Base-by-base conservation (phyloP, 2,113 vertebrate genomes). In the Raphicerus campestris region DNA sequence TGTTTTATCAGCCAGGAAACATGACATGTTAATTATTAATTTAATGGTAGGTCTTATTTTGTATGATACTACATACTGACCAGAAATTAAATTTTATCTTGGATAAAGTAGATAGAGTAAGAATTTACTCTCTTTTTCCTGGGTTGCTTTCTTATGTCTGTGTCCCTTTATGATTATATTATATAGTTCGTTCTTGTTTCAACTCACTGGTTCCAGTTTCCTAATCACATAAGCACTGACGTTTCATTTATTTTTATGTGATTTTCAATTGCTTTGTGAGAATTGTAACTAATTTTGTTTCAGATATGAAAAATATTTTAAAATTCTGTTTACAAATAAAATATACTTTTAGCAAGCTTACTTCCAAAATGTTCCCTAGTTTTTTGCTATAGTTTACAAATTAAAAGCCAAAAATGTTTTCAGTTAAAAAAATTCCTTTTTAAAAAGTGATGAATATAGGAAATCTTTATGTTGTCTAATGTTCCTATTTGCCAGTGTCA, bases 281-380 rank as follows among this genome's bases (percentile, higher is more conserved):
- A 87, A 85, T 56, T 80, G 30, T 93, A 49, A 56, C 49, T 80
- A 77, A 55, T 89, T 92, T 60, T 97, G 7, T 89, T 94, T 87
- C 4, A 96, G 16, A 96, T 85, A 49, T 55, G 70, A 95, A 96
- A 8, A 96, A 53, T 95, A 75, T 66, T 73, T 88, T 94, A 55
- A 87, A 95, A 92, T 39, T 87, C 20, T 8, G 51, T 55, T 96
- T 93, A 10, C 39, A 73, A 6, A 86, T 91, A 35, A 89, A 5
- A 66, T 61, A 87, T 39, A n/a, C 2, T 89, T 70, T 9, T 83
- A 15, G 60, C 7, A 91, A 47, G 19, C 26, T 96, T 85, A 55
- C 24, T 91, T 51, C 7, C 28, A 63, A 14, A 42, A 42, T 82
- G n/a, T 93, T 92, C 16, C 24, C 24, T 63, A 81, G 42, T 78